Evolutionary conservation across 2,113 vertebrate genomes (phyloP).

Genomic region (Circaetus cinerascens): DNA sequence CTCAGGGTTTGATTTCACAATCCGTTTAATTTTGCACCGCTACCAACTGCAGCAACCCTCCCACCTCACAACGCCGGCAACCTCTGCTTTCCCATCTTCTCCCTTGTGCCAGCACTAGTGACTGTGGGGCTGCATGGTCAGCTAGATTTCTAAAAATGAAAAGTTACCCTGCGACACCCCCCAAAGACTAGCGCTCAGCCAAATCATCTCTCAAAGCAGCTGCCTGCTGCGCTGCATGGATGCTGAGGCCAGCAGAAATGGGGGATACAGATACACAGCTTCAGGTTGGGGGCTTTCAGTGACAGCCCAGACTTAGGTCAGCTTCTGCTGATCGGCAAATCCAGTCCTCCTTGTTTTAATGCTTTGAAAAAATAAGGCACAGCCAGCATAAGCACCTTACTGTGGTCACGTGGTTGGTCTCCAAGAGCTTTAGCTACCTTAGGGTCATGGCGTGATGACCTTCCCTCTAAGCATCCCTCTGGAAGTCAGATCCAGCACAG

Average conservation of each 20-base stretch:
- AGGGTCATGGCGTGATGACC: background rate
- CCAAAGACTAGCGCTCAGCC: slow-evolving; percentile 10
- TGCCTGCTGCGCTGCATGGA: background rate
- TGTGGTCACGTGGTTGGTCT: background rate
- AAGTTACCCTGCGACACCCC: background rate
- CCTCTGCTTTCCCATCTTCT: background rate
- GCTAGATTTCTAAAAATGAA: slow-evolving; percentile 32
- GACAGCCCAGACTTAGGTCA: slow-evolving; percentile 8
- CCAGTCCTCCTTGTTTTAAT: background rate
- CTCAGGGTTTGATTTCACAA: background rate
- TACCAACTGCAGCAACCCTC: background rate
- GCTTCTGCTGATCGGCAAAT: slow-evolving; percentile 46
- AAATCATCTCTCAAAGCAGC: slow-evolving; percentile 43
- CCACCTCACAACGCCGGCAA: background rate
- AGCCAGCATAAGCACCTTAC: background rate
- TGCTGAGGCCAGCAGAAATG: slow-evolving; percentile 50
- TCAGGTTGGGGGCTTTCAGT: background rate
- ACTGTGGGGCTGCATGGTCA: slow-evolving; percentile 1
- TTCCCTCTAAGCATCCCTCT: background rate
- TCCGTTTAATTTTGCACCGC: background rate
- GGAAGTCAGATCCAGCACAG: background rate
- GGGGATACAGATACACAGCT: background rate
- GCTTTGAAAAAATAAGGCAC: background rate
- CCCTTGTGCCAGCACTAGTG: background rate
- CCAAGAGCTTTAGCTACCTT: background rate